Conservation (phyloP, 2,888 invertebrate genomes). For the Eugnorisma glareosa region DNA sequence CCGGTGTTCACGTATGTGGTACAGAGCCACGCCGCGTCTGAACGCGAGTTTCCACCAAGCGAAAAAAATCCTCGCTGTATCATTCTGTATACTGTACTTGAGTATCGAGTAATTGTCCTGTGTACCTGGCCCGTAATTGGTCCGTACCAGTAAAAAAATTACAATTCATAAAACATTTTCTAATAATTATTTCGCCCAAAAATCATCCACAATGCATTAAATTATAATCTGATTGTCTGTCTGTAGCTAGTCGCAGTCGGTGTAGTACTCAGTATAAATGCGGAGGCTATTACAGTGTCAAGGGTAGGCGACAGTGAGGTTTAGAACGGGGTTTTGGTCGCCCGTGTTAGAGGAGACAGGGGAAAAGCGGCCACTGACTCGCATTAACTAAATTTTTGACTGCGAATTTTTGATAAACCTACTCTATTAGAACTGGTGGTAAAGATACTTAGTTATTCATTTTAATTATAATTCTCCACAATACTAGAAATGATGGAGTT, state of each 20-base stretch:
- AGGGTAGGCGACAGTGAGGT: constrained; percentile 73
- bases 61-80: neutral
- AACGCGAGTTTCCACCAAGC: neutral
- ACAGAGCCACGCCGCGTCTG: too few species aligned
- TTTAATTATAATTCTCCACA: neutral
- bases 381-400: neutral
- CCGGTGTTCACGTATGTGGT: too few species aligned
- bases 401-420: neutral
- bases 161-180: neutral
- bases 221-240: constrained; percentile 37
- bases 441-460: neutral
- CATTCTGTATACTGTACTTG: neutral
- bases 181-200: neutral
- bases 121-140: neutral
- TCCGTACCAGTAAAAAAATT: neutral
- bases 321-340: constrained; percentile 71
- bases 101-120: neutral
- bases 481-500: neutral
- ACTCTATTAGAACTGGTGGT: neutral
- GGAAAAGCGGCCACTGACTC: constrained; percentile 15
- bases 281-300: constrained; percentile 73
- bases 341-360: constrained; percentile 55
- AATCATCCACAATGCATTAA: constrained; percentile 22
- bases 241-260: constrained; percentile 32
- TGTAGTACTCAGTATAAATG: constrained; percentile 60